Conservation (phyloP, 1,140 invertebrate genomes). For the Papilio polyxenes region DNA sequence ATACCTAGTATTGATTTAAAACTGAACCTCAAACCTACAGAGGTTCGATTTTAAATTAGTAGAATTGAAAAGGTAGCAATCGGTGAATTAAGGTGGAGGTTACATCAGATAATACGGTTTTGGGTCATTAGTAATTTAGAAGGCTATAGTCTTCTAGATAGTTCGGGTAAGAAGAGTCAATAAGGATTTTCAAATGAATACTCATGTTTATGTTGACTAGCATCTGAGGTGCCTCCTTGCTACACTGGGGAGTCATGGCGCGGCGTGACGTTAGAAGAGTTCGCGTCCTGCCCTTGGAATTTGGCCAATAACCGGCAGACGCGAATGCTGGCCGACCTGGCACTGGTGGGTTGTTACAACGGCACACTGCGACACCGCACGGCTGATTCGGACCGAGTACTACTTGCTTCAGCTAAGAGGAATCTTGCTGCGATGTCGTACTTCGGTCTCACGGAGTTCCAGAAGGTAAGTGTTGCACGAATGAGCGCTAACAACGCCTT, state of each 20-base stretch:
- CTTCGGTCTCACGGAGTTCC: constrained; percentile 98
- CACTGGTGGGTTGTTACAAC: constrained; percentile 97
- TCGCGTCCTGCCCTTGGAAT: constrained; percentile 95
- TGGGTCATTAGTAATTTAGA: not conserved
- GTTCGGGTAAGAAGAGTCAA: not conserved
- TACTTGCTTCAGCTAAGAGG: constrained; percentile 96
- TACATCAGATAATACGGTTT: not conserved
- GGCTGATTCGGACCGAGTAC: constrained; percentile 93
- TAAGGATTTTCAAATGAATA: not conserved
- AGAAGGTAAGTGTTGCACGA: constrained; percentile 84
- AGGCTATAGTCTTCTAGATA: not conserved
- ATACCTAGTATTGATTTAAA: not conserved
- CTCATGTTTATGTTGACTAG: constrained; percentile 37
- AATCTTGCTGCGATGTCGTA: constrained; percentile 97
- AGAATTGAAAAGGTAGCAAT: not conserved
- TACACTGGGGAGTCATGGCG: constrained; percentile 85
- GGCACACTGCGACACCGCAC: constrained; percentile 88
- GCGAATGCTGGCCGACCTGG: constrained; percentile 97
- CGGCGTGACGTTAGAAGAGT: constrained; percentile 88
- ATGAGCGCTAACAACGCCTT: not conserved
- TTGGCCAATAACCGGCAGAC: constrained; percentile 98
- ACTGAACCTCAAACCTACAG: not conserved
- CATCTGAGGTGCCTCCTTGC: constrained; percentile 89
- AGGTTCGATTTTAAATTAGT: not conserved
- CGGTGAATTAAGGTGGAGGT: not conserved